Evolutionary conservation across 2,888 invertebrate species (phyloP), one percentile per base, ranked within the genome.

Genomic region (Hermodice carunculata): DNA sequence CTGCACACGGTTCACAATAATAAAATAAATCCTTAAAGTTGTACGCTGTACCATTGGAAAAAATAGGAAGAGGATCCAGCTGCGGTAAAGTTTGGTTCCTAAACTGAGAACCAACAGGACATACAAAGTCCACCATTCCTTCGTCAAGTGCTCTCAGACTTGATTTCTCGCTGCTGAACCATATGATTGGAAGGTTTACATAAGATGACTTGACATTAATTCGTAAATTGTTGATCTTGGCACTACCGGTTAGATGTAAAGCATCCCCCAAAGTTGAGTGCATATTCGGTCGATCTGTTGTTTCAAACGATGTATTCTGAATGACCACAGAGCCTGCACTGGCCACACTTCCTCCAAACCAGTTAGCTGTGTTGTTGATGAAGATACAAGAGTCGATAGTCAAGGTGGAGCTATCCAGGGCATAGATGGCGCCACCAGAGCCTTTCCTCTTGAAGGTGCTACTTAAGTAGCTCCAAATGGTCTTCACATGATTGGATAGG

Each of bases 341-440:
- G 14, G 62, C 62, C 2, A 62, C 24, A 26, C 34, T 31, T 22
- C 62, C 62, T 42, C 62, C 62, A 26, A 62, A 62, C 62, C 62
- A 62, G 22, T 48, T 46, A 26, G 62, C 62, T 14, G 44, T 37
- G 31, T 62, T 62, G 56, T 62, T 29, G 5, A 56, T 40, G 28
- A 62, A 56, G 3, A 3, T 14, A 26, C 62, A 62, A n/a, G 26
- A 29, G 42, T 48, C 52, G 3, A 62, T 46, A 19, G 26, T 14
- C 1, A 56, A 32, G 17, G 37, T 3, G 17, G 56, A 24, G 4
- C 8, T 22, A 17, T 29, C 28, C 28, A 19, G 29, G 17, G 32
- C 62, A 57, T 62, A 62, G 32, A 62, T 46, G 8, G 62, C 62
- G 4, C 56, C 62, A 19, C 62, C 62, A 3, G 56, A 26, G 17